phyloP scores from a whole-genome alignment of 2,113 vertebrate species.

The Cettia cetti region DNA sequence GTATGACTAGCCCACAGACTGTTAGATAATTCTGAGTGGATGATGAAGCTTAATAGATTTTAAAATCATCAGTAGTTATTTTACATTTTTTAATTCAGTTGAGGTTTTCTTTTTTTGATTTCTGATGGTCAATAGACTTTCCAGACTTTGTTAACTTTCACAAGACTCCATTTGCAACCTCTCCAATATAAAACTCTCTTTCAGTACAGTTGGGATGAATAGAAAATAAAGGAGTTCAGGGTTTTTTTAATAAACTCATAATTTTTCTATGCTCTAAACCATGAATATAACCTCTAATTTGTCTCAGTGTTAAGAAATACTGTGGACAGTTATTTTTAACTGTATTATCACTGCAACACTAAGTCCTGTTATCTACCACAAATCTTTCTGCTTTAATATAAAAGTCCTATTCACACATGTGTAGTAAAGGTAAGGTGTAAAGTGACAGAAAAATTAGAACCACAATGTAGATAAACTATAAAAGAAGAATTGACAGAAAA shows the following conservation, averaged over 20 bases:
- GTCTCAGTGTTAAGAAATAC: background rate
- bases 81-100: background rate
- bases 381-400: background rate
- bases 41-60: background rate
- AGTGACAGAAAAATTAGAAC: background rate
- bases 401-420: accelerated
- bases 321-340: background rate
- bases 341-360: background rate
- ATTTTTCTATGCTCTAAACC: background rate
- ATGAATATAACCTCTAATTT: background rate
- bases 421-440: background rate
- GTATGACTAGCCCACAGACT: background rate
- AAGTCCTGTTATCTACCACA: background rate
- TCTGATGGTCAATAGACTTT: background rate
- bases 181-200: background rate
- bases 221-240: background rate
- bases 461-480: background rate
- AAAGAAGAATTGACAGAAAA: background rate
- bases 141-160: background rate
- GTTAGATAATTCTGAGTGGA: background rate
- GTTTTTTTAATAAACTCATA: background rate
- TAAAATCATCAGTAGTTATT: background rate
- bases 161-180: background rate
- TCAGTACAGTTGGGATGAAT: background rate
- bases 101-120: background rate